phyloP scores from a whole-genome alignment of 2,797 vertebrate genomes.

The Danio tinwini region DNA sequence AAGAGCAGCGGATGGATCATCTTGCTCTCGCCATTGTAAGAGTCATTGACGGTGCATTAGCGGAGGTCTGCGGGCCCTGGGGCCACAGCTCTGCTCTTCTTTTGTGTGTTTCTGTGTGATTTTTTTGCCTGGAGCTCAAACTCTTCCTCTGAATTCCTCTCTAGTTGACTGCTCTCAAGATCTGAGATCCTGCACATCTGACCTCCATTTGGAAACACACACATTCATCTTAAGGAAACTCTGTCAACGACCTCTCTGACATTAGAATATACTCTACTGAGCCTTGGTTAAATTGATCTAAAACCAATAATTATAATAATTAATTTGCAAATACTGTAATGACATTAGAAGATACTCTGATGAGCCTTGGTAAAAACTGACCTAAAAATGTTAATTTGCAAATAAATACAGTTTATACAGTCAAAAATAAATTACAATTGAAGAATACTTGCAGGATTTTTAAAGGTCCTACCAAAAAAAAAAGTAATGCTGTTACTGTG shows the following conservation, averaged over 20 bases:
- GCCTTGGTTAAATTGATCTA: too few relatives aligned
- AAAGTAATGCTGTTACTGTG: too few relatives aligned
- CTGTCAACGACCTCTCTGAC: background rate
- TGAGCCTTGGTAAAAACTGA: too few relatives aligned
- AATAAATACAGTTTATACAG: too few relatives aligned
- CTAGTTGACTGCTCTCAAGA: conserved; percentile 75
- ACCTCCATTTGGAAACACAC: conserved; percentile 7
- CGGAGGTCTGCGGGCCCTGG: conserved; percentile 68
- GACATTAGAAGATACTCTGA: too few relatives aligned
- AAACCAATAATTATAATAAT: too few relatives aligned
- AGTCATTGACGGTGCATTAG: conserved; percentile 77
- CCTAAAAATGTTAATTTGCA: too few relatives aligned
- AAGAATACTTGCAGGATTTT: too few relatives aligned
- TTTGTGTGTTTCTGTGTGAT: conserved; percentile 61
- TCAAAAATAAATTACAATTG: too few relatives aligned
- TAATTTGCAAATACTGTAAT: too few relatives aligned
- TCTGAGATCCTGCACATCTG: background rate
- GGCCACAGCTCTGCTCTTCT: conserved; percentile 72
- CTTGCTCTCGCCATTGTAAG: conserved; percentile 74
- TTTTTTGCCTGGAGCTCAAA: conserved; percentile 73
- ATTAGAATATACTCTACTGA: too few relatives aligned
- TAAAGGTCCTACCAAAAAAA: too few relatives aligned
- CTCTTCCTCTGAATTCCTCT: conserved; percentile 78
- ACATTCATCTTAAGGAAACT: conserved; percentile 15
- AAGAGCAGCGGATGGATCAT: conserved; percentile 69